Conservation (phyloP, 2,797 vertebrate species). For the Artibeus jamaicensis region DNA sequence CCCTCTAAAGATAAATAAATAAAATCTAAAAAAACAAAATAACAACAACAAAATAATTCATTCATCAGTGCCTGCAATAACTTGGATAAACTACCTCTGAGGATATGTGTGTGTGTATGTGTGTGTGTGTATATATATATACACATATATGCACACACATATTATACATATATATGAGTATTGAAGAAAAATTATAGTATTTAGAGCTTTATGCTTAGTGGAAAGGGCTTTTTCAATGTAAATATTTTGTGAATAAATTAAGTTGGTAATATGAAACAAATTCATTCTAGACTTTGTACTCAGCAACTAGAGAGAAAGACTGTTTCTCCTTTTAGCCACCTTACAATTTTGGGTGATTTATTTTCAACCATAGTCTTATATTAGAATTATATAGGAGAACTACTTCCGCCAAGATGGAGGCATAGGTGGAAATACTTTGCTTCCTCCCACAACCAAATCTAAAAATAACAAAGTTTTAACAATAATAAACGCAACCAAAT, state of each 20-base stretch:
- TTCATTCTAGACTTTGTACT: background rate
- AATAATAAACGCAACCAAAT: too few relatives aligned
- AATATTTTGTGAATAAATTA: conserved; percentile 16
- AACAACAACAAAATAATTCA: background rate
- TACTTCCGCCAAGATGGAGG: too few relatives aligned
- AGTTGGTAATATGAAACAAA: background rate
- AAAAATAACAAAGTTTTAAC: too few relatives aligned
- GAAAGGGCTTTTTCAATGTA: background rate
- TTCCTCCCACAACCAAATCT: too few relatives aligned
- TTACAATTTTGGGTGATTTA: background rate
- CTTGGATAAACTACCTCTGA: conserved; percentile 20
- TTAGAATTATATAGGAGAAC: background rate
- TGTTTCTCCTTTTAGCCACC: background rate
- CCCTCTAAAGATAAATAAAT: too few relatives aligned
- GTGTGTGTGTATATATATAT: too few relatives aligned
- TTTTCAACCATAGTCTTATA: background rate
- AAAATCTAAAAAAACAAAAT: too few relatives aligned
- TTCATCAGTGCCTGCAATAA: background rate
- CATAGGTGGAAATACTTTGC: too few relatives aligned
- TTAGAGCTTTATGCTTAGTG: background rate
- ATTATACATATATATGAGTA: background rate
- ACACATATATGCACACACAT: too few relatives aligned
- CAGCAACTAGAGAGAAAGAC: background rate
- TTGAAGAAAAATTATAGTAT: background rate
- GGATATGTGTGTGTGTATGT: too few relatives aligned